Conservation (phyloP, 1,140 invertebrate genomes). For the Bradynema listronoti region DNA sequence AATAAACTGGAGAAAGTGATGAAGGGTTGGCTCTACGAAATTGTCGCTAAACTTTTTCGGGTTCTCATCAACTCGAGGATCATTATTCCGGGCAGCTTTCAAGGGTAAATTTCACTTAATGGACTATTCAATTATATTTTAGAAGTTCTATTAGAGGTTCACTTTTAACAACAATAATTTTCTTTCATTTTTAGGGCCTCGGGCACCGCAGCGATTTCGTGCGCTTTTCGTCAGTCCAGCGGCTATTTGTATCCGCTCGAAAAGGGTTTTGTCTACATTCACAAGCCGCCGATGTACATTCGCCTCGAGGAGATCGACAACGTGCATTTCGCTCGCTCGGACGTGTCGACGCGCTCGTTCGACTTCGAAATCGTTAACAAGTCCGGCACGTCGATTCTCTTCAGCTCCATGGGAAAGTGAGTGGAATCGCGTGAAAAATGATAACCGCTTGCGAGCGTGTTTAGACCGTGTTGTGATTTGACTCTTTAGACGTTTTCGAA, state of each 20-base stretch:
- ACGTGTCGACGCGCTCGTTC: conserved; percentile 85
- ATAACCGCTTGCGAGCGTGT: too few relatives aligned
- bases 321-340: conserved; percentile 93
- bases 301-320: conserved; percentile 89
- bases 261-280: conserved; percentile 94
- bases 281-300: conserved; percentile 95
- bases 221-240: conserved; percentile 95
- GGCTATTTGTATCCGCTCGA: conserved; percentile 96
- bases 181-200: conserved; percentile 68
- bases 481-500: too few relatives aligned
- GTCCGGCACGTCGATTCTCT: conserved; percentile 79
- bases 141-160: background rate
- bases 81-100: conserved; percentile 83
- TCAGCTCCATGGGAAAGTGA: conserved; percentile 90
- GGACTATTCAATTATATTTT: too few relatives aligned
- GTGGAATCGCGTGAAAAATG: too few relatives aligned
- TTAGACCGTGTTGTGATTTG: too few relatives aligned
- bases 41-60: conserved; percentile 91
- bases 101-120: conserved; percentile 65
- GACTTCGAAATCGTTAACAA: conserved; percentile 95
- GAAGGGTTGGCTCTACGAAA: conserved; percentile 85
- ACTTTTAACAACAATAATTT: conserved; percentile 16
- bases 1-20: conserved; percentile 83
- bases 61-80: conserved; percentile 86
- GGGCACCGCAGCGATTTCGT: conserved; percentile 81